Evolutionary conservation across 2,888 invertebrate genomes (phyloP).

Genomic region (Hyles lineata): DNA sequence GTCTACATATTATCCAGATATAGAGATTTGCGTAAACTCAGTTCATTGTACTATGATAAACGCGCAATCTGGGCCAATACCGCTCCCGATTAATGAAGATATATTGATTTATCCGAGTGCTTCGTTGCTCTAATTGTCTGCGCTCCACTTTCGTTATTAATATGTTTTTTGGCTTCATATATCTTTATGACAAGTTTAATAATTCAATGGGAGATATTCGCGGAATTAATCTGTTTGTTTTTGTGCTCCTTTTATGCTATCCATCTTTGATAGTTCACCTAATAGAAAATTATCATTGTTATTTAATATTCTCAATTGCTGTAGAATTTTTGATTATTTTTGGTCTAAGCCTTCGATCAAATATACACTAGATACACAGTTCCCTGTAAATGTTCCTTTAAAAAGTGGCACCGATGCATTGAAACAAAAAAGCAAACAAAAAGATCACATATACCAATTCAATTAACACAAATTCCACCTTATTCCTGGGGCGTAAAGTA

Average conservation of each 20-base stretch:
- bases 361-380: too few relatives aligned
- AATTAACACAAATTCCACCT: too few relatives aligned
- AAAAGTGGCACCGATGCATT: too few relatives aligned
- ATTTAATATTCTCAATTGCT: background rate
- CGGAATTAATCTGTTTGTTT: constrained; percentile 11
- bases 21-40: constrained; percentile 20
- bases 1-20: background rate
- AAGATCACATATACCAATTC: too few relatives aligned
- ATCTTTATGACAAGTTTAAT: constrained; percentile 20
- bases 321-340: background rate
- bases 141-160: constrained; percentile 29
- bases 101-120: constrained; percentile 48
- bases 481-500: too few relatives aligned
- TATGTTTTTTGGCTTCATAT: constrained; percentile 14
- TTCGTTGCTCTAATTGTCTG: constrained; percentile 31
- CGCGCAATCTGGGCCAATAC: constrained; percentile 46
- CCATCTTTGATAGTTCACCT: background rate
- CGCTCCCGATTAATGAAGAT: constrained; percentile 55
- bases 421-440: too few relatives aligned
- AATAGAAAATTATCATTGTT: too few relatives aligned
- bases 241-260: background rate
- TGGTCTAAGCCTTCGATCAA: too few relatives aligned
- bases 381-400: too few relatives aligned
- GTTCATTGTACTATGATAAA: constrained; percentile 25
- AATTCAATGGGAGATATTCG: constrained; percentile 11